Evolutionary conservation across 2,113 vertebrate genomes (phyloP), one percentile per base, ranked within the genome.

Genomic region (Acanthochromis polyacanthus): DNA sequence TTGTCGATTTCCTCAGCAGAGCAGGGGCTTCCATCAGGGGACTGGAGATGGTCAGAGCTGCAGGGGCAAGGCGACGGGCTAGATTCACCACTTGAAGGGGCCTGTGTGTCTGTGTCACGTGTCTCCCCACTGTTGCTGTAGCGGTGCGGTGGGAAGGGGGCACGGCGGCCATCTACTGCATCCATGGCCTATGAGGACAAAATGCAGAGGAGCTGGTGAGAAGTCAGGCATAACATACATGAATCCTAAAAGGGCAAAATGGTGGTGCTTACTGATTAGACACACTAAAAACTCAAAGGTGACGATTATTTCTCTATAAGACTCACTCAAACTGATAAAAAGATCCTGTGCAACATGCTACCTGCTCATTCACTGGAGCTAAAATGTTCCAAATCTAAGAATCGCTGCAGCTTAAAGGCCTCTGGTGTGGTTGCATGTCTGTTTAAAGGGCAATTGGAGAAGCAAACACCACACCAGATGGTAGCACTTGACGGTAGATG

Each of bases 91-190:
- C 89, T 96, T 82, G 97, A 98, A 0, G 96, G 97, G 1, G 97
- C 97, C 94, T 98, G 98, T 0, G 97, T 97, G 90, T 99, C 98
- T 1, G 97, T 95, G 95, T 96, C 97, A 1, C 97, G 96, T 0
- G 96, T 97, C 76, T 93, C 91, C 45, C 92, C 87, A 0, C 90
- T 83, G 32, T 94, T 96, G 71, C 96, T 95, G 46, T 96, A 94
- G 75, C 95, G 96, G 86, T 96, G 96, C 19, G 95, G 95, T 5
- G 97, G 98, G 32, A 97, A 94, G 0, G 97, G 97, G 6, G 97
- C 96, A 46, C 97, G 93, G 11, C 96, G 96, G 12, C 97, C 97
- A 0, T 99, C 97, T 0, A 96, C 95, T 52, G 96, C 96, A 6
- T 98, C 97, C 93, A 96, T 81, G 46, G 95, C 92, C 97, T 98